Evolutionary conservation across 2,113 vertebrate genomes (phyloP).

Genomic region (Sceloporus undulatus): DNA sequence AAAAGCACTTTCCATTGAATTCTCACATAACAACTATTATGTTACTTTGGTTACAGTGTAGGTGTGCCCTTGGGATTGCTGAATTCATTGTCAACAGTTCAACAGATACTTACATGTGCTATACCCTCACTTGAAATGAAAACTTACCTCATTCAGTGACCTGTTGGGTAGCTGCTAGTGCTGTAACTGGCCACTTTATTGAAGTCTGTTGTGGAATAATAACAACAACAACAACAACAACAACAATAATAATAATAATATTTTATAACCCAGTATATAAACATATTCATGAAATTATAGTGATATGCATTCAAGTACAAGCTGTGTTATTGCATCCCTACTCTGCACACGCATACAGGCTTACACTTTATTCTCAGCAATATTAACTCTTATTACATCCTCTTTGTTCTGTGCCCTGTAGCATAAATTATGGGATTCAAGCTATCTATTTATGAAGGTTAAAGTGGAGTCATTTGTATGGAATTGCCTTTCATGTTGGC

Average conservation of each 20-base stretch:
- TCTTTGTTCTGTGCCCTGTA: slow-evolving; percentile 73
- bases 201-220: neutral
- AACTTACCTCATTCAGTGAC: neutral
- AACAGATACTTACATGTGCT: neutral
- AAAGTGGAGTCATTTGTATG: slow-evolving; percentile 77
- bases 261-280: neutral
- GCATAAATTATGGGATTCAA: slow-evolving; percentile 71
- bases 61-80: neutral
- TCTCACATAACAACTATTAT: neutral
- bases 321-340: neutral
- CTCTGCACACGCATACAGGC: neutral
- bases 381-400: slow-evolving; percentile 61
- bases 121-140: neutral
- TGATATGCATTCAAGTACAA: neutral
- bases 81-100: neutral
- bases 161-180: neutral
- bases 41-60: neutral
- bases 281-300: neutral
- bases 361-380: slow-evolving; percentile 10
- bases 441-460: slow-evolving; percentile 83
- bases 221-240: neutral
- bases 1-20: neutral
- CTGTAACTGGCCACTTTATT: neutral
- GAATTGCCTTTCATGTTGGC: slow-evolving; percentile 78
- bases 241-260: neutral